Percentiles rank a stretch among this genome's conserved stretches.
These are phyloP conservation scores for Miltochrista miniata DNA, from an alignment of 2,888 invertebrate species.

Conservation along the genomic window DNA sequence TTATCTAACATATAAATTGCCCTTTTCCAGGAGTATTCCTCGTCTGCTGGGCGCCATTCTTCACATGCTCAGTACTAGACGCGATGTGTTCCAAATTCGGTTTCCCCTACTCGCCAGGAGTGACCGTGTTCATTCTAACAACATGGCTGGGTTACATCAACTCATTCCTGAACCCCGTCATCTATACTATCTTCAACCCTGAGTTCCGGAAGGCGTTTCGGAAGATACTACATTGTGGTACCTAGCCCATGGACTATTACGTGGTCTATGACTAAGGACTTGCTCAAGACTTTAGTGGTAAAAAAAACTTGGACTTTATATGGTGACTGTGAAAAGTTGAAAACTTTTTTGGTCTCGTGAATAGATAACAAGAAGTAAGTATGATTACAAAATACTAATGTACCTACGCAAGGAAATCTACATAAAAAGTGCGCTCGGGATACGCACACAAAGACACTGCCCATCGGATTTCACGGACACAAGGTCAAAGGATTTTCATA, in stretches of 20 bases:
- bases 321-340: background rate
- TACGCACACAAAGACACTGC: no score
- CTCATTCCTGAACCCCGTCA: conserved; percentile 95
- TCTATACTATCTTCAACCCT: conserved; percentile 97
- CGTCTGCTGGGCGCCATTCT: conserved; percentile 99
- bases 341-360: background rate
- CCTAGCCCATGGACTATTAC: conserved; percentile 75
- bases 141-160: conserved; percentile 99
- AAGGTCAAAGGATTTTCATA: no score
- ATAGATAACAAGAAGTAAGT: background rate
- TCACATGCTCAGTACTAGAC: conserved; percentile 98
- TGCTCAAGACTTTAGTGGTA: conserved; percentile 19
- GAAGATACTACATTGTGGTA: conserved; percentile 91
- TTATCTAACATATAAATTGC: no score
- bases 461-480: no score
- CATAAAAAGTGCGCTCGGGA: no score
- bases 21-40: conserved; percentile 97
- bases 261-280: conserved; percentile 59
- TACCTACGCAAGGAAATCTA: no score
- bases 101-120: conserved; percentile 91
- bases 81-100: conserved; percentile 96
- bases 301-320: conserved; percentile 3
- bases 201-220: conserved; percentile 99
- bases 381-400: background rate
- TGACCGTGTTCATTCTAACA: conserved; percentile 95